A percentile compares a stretch with the other conserved stretches of the same genome.
Evolutionary conservation across 1,140 invertebrate species (phyloP).

Genomic region (Lithobius niger): DNA sequence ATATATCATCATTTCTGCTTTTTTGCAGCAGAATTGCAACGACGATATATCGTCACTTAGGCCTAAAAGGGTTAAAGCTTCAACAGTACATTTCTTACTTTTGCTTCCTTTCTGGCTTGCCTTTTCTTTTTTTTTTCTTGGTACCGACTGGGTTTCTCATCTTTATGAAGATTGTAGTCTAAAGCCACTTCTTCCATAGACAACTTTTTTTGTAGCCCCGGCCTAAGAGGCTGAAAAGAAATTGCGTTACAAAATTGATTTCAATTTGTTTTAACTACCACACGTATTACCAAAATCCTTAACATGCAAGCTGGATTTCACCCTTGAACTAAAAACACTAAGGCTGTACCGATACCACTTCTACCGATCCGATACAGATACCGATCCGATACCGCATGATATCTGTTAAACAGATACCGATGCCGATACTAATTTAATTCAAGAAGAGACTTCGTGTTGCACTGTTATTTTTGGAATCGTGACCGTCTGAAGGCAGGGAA

Average conservation of each 20-base stretch:
- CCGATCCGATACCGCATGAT: no score
- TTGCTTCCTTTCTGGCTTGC: slow-evolving; percentile 24
- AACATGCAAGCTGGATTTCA: not conserved
- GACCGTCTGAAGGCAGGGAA: no score
- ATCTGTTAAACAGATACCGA: no score
- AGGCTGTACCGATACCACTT: not conserved
- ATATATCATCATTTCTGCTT: no score
- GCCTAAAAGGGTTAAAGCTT: no score
- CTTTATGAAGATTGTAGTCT: not conserved
- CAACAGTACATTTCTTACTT: no score
- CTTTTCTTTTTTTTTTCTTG: slow-evolving; percentile 30
- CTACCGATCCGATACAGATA: no score
- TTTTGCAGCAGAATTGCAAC: no score
- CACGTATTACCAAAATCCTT: not conserved
- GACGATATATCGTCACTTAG: no score
- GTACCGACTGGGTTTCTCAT: slow-evolving; percentile 27
- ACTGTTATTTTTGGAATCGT: no score
- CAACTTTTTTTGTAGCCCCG: slow-evolving; percentile 5
- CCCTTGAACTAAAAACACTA: not conserved
- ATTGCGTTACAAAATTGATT: not conserved
- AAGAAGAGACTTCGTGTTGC: no score
- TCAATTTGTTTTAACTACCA: not conserved
- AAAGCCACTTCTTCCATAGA: not conserved
- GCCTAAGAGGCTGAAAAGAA: not conserved
- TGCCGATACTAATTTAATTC: no score